A percentile compares a stretch with the other conserved stretches of the same genome.
Evolutionary conservation across 1,140 invertebrate genomes (phyloP).

Genomic region (Bacillus rossius): DNA sequence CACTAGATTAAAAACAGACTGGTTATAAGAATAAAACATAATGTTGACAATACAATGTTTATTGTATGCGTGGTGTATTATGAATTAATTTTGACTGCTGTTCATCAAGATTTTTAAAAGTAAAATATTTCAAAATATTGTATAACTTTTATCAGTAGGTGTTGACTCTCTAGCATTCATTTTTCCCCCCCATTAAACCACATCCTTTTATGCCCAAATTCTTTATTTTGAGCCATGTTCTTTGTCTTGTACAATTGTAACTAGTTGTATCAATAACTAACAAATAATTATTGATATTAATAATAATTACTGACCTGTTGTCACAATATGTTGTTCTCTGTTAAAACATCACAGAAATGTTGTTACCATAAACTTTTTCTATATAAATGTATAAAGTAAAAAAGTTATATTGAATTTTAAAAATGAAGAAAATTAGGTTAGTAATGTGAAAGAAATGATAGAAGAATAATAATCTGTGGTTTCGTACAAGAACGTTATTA

Average conservation of each 20-base stretch:
- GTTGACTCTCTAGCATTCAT: background rate
- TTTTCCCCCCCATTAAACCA: background rate
- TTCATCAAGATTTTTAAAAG: background rate
- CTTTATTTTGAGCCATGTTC: slow-evolving; percentile 7
- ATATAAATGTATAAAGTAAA: slow-evolving; percentile 20
- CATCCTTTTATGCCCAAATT: background rate
- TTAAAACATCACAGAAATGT: slow-evolving; percentile 14
- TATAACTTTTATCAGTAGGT: slow-evolving; percentile 6
- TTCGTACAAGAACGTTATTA: slow-evolving; percentile 21
- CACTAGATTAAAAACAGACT: background rate
- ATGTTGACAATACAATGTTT: slow-evolving; percentile 17
- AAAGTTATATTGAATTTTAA: background rate
- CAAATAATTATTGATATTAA: background rate
- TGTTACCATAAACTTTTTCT: slow-evolving; percentile 21
- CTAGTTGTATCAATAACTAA: slow-evolving; percentile 6
- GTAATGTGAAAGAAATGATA: slow-evolving; percentile 6
- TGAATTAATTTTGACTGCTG: background rate
- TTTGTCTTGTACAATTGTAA: slow-evolving; percentile 14
- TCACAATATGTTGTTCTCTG: slow-evolving; percentile 18
- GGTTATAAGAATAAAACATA: slow-evolving; percentile 5
- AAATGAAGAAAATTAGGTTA: slow-evolving; percentile 18
- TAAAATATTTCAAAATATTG: background rate
- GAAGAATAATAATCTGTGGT: slow-evolving; percentile 12
- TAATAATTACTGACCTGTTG: slow-evolving; percentile 15
- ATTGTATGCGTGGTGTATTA: slow-evolving; percentile 15